Base-by-base conservation (phyloP, 1,140 invertebrate species). In the Bombus polaris region DNA sequence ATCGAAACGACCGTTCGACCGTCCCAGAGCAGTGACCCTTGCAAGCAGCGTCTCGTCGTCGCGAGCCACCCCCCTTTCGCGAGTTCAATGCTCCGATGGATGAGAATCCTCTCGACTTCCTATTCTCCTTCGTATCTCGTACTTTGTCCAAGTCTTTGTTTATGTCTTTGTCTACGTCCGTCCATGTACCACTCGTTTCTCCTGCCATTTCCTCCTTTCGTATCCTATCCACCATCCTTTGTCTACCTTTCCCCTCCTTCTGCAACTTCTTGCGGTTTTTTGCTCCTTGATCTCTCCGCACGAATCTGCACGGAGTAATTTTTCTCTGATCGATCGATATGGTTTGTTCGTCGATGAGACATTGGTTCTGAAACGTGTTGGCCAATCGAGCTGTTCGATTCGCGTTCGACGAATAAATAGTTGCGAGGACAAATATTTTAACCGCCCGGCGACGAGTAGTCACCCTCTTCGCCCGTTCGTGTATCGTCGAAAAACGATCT, bases 51-150 rank as follows among this genome's bases (percentile, higher is more conserved):
- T 72, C 66, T 68, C 47, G 73, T 66, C 85, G 74, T 83, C 47
- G 73, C 59, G 22, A 62, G n/a, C 73, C 80, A 42, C 12, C 57
- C 35, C 18, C 37, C 76, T 35, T 32, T 39, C 57, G 59, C 44
- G 72, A 76, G 85, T 86, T 86, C 85, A 83, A 86, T 74, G 85
- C 81, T 70, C 85, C 62, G 57, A 85, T 81, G 79, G 79, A 85
- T 85, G 74, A 86, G 71, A 86, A 82, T 83, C 81, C 81, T 84
- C 59, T 68, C 59, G 47, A 81, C 47, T 85, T 65, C 35, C 75
- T 32, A 53, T 75, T 75, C 37, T 35, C 28, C 25, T 22, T 9
- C 57, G 75, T 59, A 62, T 78, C 75, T 22, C 25, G 57, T 78
- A 62, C 68, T 32, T 37, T 28, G 57, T 44, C 35, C 22, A 32